phyloP scores from a whole-genome alignment of 2,888 invertebrate species.

The Himalopsyche tibetana region DNA sequence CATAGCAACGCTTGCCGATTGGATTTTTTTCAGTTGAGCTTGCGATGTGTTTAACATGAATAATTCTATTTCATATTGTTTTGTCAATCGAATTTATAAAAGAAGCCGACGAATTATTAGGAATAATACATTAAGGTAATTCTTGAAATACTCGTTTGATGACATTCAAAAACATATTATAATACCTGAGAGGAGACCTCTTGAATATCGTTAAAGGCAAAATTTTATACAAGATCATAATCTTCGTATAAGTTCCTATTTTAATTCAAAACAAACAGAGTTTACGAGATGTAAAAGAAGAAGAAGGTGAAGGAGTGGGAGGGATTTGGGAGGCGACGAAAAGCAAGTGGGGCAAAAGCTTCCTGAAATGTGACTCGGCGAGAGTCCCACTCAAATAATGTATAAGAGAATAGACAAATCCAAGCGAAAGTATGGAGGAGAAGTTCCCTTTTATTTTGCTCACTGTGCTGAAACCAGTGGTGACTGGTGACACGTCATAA shows the following conservation, averaged over 20 bases:
- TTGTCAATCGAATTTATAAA: no score
- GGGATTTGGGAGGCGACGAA: neutral
- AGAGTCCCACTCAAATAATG: slow-evolving; percentile 26
- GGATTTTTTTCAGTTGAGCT: no score
- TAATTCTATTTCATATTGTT: no score
- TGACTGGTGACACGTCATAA: neutral
- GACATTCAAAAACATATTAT: no score
- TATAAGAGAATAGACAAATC: slow-evolving; percentile 34
- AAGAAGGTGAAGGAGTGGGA: neutral
- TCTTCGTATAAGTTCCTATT: neutral
- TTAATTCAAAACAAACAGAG: slow-evolving; percentile 26
- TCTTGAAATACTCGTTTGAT: no score
- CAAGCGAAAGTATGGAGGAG: slow-evolving; percentile 24
- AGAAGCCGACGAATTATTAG: no score
- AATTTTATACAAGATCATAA: neutral
- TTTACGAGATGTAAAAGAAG: slow-evolving; percentile 19
- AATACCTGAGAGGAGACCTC: neutral
- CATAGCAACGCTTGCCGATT: no score
- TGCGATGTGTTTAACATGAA: no score
- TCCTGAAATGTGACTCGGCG: slow-evolving; percentile 28
- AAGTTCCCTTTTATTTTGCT: slow-evolving; percentile 3
- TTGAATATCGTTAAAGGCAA: slow-evolving; percentile 1
- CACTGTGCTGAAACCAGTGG: neutral
- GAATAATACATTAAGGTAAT: no score
- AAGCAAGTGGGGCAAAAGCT: slow-evolving; percentile 24